These are phyloP conservation scores for Hucho hucho DNA, from an alignment of 2,113 vertebrate genomes.

Conservation along the genomic window DNA sequence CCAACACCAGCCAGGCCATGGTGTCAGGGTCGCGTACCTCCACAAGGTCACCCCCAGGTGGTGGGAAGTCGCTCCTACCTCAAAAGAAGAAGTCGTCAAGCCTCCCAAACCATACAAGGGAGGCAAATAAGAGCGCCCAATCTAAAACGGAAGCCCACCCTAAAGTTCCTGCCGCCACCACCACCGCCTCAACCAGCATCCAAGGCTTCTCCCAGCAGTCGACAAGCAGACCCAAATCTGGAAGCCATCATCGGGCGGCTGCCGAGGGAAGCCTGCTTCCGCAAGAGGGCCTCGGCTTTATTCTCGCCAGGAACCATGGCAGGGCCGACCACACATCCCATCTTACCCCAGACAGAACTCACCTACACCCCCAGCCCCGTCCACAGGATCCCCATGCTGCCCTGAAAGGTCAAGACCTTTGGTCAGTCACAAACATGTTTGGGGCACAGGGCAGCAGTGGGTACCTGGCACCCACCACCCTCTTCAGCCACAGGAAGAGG, in stretches of 20 bases:
- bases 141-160: conserved; percentile 22
- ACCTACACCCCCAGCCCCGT: conserved; percentile 42
- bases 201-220: conserved; percentile 27
- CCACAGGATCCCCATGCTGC: conserved; percentile 48
- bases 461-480: conserved; percentile 57
- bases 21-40: no score
- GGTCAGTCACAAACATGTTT: conserved; percentile 67
- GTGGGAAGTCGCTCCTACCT: conserved; percentile 30
- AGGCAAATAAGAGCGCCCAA: conserved; percentile 43
- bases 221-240: conserved; percentile 54
- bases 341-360: conserved; percentile 45
- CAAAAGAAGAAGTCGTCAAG: conserved; percentile 47
- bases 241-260: conserved; percentile 53
- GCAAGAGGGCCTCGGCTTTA: conserved; percentile 69
- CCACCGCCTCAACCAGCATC: background rate
- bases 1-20: background rate
- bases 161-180: conserved; percentile 1
- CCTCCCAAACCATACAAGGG: conserved; percentile 40
- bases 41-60: conserved; percentile 19
- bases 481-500: conserved; percentile 71
- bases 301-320: conserved; percentile 75
- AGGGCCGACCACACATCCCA: conserved; percentile 33
- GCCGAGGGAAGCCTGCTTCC: conserved; percentile 73
- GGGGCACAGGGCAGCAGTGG: conserved; percentile 55
- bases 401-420: conserved; percentile 60